phyloP scores from a whole-genome alignment of 2,113 vertebrate genomes.

The Smithornis capensis region DNA sequence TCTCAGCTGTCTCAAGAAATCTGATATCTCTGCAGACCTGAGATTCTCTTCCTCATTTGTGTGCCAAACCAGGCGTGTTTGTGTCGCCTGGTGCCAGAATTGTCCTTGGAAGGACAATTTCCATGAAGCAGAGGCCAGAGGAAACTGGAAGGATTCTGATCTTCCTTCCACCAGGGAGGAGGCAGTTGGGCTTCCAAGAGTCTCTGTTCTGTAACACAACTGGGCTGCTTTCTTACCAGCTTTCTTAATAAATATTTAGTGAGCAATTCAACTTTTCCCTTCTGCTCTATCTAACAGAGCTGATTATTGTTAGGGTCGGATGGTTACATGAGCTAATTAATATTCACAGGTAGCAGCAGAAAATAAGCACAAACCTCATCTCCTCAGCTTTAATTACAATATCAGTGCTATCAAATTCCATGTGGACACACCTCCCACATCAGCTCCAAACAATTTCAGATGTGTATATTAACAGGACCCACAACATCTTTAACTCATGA shows the following conservation, averaged over 20 bases:
- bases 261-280: background rate
- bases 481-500: slow-evolving; percentile 56
- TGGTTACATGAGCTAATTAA: slow-evolving; percentile 57
- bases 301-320: slow-evolving; percentile 47
- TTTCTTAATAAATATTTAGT: slow-evolving; percentile 15
- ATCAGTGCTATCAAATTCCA: slow-evolving; percentile 52
- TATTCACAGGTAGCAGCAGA: slow-evolving; percentile 52
- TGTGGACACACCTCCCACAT: slow-evolving; percentile 20
- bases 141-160: background rate
- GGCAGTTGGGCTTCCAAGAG: background rate
- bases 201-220: background rate
- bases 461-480: slow-evolving; percentile 9
- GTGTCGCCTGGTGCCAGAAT: background rate
- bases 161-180: background rate
- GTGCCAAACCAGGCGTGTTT: background rate
- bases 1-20: background rate
- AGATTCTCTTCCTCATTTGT: background rate
- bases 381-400: slow-evolving; percentile 66
- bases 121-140: background rate
- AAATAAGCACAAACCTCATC: slow-evolving; percentile 34
- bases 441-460: slow-evolving; percentile 53
- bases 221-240: background rate
- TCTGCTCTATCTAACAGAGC: slow-evolving; percentile 3
- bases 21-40: background rate
- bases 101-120: background rate